A percentile compares a stretch with the other conserved stretches of the same genome.
Evolutionary conservation across 2,888 invertebrate species (phyloP).

Genomic region (Athripsodes cinereus): DNA sequence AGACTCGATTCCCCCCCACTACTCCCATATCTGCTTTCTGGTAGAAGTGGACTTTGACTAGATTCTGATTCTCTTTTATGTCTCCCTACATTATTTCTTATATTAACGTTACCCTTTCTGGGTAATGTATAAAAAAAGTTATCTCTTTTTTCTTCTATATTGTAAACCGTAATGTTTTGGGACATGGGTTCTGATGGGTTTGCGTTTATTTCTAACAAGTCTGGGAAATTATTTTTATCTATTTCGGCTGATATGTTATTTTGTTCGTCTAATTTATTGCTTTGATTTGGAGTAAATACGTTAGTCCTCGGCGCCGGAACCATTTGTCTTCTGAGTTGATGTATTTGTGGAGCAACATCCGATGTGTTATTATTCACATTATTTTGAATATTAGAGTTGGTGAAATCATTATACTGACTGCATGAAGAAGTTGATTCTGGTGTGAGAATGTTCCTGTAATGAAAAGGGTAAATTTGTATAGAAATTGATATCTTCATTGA

Average conservation of each 20-base stretch:
- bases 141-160: slow-evolving; percentile 35
- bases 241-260: slow-evolving; percentile 49
- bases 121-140: slow-evolving; percentile 64
- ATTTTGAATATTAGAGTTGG: slow-evolving; percentile 39
- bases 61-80: slow-evolving; percentile 48
- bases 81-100: slow-evolving; percentile 21
- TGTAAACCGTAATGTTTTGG: slow-evolving; percentile 11
- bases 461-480: background rate
- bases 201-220: slow-evolving; percentile 45
- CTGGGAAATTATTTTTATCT: slow-evolving; percentile 53
- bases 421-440: slow-evolving; percentile 55
- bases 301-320: slow-evolving; percentile 32
- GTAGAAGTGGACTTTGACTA: slow-evolving; percentile 67
- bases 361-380: slow-evolving; percentile 41
- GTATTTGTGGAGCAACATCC: slow-evolving; percentile 30
- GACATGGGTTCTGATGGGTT: slow-evolving; percentile 6
- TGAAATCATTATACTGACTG: slow-evolving; percentile 37
- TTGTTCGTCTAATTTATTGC: slow-evolving; percentile 33
- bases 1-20: slow-evolving; percentile 61
- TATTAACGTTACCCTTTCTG: slow-evolving; percentile 32
- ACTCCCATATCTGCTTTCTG: slow-evolving; percentile 65
- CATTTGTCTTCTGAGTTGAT: slow-evolving; percentile 17
- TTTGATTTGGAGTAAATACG: slow-evolving; percentile 35
- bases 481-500: no score
- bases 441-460: slow-evolving; percentile 41